Evolutionary conservation across 1,140 invertebrate genomes (phyloP).

Genomic region (Orchesella cincta): DNA sequence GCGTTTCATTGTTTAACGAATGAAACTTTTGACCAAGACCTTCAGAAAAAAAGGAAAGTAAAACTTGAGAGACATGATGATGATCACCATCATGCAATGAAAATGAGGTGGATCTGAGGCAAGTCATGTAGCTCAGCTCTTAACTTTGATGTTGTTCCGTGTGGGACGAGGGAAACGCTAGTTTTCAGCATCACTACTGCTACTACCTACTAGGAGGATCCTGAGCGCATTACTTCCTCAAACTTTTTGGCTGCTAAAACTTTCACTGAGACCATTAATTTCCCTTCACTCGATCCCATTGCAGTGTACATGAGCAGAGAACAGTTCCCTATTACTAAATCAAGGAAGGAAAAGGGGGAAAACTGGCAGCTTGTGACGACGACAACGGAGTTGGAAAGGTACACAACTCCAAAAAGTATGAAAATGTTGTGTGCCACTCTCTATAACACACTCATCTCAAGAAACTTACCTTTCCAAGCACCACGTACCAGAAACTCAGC

Average conservation of each 20-base stretch:
- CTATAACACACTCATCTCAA: no score
- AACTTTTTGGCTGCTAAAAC: constrained; percentile 28
- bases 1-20: neutral
- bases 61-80: neutral
- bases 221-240: constrained; percentile 26
- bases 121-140: no score
- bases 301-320: neutral
- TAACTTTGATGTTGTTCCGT: no score
- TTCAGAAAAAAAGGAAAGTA: neutral
- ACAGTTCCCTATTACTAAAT: constrained; percentile 14
- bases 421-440: neutral
- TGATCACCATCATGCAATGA: constrained; percentile 15
- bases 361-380: neutral
- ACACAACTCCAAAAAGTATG: neutral
- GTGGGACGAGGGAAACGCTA: no score
- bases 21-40: neutral
- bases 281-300: constrained; percentile 22
- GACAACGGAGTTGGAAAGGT: neutral
- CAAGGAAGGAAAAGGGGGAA: neutral
- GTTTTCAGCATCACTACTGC: constrained; percentile 8
- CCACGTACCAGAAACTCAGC: neutral
- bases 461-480: no score
- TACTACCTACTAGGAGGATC: no score
- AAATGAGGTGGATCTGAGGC: constrained; percentile 1
- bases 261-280: constrained; percentile 28